These are phyloP conservation scores for Anguilla rostrata DNA, from an alignment of 2,113 vertebrate genomes.

Conservation along the genomic window DNA sequence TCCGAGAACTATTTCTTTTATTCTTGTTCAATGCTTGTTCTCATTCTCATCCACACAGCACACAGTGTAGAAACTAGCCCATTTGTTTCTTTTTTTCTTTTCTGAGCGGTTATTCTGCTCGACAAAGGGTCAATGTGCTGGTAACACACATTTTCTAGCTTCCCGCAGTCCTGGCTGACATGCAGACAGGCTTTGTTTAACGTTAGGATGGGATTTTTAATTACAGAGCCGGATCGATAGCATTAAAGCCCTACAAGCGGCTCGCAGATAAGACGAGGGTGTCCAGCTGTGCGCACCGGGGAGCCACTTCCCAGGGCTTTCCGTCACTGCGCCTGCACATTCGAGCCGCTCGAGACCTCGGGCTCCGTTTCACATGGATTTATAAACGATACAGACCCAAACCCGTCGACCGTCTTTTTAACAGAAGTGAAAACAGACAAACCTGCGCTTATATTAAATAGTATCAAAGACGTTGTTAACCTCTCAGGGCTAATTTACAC, in stretches of 20 bases:
- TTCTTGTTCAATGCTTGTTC: neutral
- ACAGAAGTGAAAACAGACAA: neutral
- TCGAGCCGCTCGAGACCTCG: too few species aligned
- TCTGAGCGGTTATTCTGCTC: neutral
- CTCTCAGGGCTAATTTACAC: neutral
- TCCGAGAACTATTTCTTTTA: neutral
- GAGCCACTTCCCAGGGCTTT: neutral
- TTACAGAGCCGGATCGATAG: conserved; percentile 28
- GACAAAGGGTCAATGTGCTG: neutral
- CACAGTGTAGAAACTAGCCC: neutral
- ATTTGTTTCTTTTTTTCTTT: neutral
- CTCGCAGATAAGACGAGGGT: neutral
- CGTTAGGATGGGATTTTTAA: conserved; percentile 27
- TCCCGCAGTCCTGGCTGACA: conserved; percentile 1
- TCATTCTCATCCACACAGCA: neutral
- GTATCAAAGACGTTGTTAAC: neutral
- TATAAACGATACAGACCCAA: neutral
- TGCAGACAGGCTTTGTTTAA: conserved; percentile 19
- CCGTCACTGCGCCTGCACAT: neutral
- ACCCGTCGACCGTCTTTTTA: neutral
- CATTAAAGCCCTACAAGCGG: conserved; percentile 19
- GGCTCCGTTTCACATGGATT: neutral
- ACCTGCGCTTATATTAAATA: neutral
- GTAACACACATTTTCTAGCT: conserved; percentile 10
- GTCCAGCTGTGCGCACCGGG: neutral